Conservation (phyloP, 2,113 vertebrate species). For the Barnardius zonarius region DNA sequence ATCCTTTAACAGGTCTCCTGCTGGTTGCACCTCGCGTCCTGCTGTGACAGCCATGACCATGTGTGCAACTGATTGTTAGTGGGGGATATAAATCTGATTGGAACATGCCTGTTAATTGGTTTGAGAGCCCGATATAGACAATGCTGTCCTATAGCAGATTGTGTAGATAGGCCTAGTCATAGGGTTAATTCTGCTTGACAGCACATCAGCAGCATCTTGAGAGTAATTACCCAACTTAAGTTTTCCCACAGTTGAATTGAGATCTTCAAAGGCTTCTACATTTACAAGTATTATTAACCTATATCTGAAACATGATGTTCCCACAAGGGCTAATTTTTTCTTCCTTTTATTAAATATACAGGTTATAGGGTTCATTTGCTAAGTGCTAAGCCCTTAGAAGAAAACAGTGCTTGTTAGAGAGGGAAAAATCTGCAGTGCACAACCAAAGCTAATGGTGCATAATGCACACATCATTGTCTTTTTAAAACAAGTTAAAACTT, state of each 20-base stretch:
- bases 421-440: slow-evolving; percentile 60
- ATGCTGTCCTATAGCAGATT: slow-evolving; percentile 77
- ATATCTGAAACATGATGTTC: slow-evolving; percentile 84
- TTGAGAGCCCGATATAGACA: slow-evolving; percentile 78
- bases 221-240: slow-evolving; percentile 83
- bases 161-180: slow-evolving; percentile 75
- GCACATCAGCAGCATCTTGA: slow-evolving; percentile 82
- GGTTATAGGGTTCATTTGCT: slow-evolving; percentile 75
- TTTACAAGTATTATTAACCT: slow-evolving; percentile 84
- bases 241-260: slow-evolving; percentile 84
- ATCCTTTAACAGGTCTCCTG: slow-evolving; percentile 73
- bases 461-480: slow-evolving; percentile 44
- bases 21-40: slow-evolving; percentile 61
- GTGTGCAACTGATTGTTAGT: slow-evolving; percentile 70
- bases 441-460: slow-evolving; percentile 53
- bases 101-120: slow-evolving; percentile 80
- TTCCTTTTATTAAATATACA: slow-evolving; percentile 74
- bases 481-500: slow-evolving; percentile 53
- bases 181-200: slow-evolving; percentile 88
- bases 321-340: slow-evolving; percentile 77
- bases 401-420: slow-evolving; percentile 67
- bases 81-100: slow-evolving; percentile 75
- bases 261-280: slow-evolving; percentile 86
- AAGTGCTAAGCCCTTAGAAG: slow-evolving; percentile 66
- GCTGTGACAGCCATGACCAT: slow-evolving; percentile 71